phyloP scores from a whole-genome alignment of 2,797 vertebrate genomes.

The Schizopygopsis pylzovi region DNA sequence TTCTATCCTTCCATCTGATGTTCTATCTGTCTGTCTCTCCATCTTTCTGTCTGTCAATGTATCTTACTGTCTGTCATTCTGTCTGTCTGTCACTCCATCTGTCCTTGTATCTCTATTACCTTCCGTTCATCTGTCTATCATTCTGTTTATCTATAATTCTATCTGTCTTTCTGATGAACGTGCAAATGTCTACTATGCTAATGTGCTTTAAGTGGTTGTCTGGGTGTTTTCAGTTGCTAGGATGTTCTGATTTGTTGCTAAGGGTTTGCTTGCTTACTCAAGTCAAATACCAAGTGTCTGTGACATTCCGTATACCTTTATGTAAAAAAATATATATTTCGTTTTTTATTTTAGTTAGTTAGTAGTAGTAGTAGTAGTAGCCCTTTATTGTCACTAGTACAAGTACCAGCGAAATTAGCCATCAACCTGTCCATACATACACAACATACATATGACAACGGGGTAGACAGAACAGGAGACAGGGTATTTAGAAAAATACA shows the following conservation, averaged over 20 bases:
- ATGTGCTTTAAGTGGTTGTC: not conserved
- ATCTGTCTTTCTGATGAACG: not conserved
- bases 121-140: not conserved
- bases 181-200: not conserved
- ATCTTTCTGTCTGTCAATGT: not conserved
- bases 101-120: too few relatives aligned
- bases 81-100: not conserved
- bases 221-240: not conserved
- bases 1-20: not conserved
- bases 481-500: too few relatives aligned
- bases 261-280: not conserved
- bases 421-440: too few relatives aligned
- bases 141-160: not conserved
- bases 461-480: too few relatives aligned
- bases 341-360: not conserved
- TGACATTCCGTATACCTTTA: not conserved
- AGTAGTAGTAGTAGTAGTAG: too few relatives aligned
- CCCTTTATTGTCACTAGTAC: too few relatives aligned
- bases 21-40: not conserved
- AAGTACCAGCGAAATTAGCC: too few relatives aligned
- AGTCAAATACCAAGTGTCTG: not conserved
- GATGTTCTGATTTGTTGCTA: not conserved
- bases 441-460: too few relatives aligned
- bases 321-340: not conserved
- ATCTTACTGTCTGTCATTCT: not conserved